Base-by-base conservation (phyloP, 1,140 invertebrate species). In the Lamellibrachia luymesi region DNA sequence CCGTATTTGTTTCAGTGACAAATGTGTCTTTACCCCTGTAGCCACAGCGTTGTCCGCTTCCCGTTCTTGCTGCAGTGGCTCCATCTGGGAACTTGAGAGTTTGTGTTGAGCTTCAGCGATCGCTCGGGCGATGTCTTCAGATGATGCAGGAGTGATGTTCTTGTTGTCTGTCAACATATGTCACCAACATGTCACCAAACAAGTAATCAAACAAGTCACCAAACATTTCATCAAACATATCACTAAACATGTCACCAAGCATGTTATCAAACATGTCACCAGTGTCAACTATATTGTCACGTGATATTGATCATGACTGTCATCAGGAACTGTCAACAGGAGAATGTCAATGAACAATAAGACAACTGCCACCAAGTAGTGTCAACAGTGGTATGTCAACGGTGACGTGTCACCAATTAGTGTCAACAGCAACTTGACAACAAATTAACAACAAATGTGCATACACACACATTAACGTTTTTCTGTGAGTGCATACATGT, bases 81-180 rank as follows among this genome's bases (percentile, higher is more conserved):
- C 64, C 64, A 80, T 17, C 64, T 80, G 64, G 13, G 64, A 80
- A 80, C 64, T 80, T 10, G 64, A 80, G 2, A 91, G 91, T 91
- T 93, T 50, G 50, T 56, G 38, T 92, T 93, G 93, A 8, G 52
- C n/a, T 91, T 80, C 80, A 2, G 94, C 94, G 2, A 95, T 93
- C 90, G 94, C 92, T 91, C 94, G 92, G 50, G 94, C 94, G 56
- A 95, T 93, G 91, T 94, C 93, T 80, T 95, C 94, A 50, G 93
- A 51, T 90, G 94, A 93, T 80, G 94, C 94, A 22, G 94, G 94
- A 64, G 38, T 92, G 49, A 89, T 93, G 22, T 92, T 10, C 64
- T 80, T 80, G 13, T 80, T 80, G 64, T 80, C 64, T 80, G 64
- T 80, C 64, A 80, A 80, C 64, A 80, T 80, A 22, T 80, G 64